Percentiles rank a stretch among this genome's conserved stretches.
These are phyloP conservation scores for Clamator glandarius DNA, from an alignment of 2,797 vertebrate species.

Conservation along the genomic window DNA sequence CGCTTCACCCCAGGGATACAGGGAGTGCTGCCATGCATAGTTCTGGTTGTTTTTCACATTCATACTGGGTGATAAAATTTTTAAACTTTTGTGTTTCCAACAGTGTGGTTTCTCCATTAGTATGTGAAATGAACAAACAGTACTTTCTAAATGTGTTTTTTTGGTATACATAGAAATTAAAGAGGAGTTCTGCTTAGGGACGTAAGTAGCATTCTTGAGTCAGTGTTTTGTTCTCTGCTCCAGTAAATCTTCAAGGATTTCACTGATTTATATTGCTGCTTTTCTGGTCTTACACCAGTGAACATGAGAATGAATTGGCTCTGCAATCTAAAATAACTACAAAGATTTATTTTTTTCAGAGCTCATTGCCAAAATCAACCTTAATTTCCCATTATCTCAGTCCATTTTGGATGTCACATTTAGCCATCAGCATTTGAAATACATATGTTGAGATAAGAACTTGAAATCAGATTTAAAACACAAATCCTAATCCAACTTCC, in stretches of 20 bases:
- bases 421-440: conserved; percentile 11
- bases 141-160: background rate
- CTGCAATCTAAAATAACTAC: conserved; percentile 21
- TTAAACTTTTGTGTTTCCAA: background rate
- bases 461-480: background rate
- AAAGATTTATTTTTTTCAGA: conserved; percentile 11
- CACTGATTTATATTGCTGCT: conserved; percentile 21
- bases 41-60: background rate
- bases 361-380: conserved; percentile 28
- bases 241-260: conserved; percentile 34
- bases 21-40: accelerated
- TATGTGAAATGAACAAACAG: background rate
- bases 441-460: background rate
- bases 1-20: background rate
- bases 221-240: background rate
- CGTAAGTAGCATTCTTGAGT: background rate
- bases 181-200: background rate
- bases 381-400: background rate
- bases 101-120: background rate
- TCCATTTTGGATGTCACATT: background rate
- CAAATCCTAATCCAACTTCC: background rate
- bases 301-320: conserved; percentile 27
- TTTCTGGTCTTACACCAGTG: conserved; percentile 18
- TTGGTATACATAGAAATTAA: background rate
- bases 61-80: background rate